These are phyloP conservation scores for Anastatus disparis DNA, from an alignment of 1,140 invertebrate genomes.

Conservation along the genomic window DNA sequence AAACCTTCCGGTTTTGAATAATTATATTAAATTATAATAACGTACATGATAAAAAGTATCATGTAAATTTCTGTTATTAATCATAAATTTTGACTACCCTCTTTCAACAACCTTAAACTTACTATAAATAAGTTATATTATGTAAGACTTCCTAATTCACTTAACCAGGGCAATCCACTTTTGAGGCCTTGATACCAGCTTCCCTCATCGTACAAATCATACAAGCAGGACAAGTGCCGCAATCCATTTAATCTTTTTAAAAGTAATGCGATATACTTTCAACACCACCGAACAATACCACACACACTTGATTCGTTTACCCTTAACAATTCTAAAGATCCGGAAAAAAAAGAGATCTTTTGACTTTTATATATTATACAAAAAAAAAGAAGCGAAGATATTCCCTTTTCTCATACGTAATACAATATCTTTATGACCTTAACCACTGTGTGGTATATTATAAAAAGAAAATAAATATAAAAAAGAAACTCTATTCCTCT, in stretches of 20 bases:
- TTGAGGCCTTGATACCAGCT: too few relatives aligned
- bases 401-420: not conserved
- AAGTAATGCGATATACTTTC: not conserved
- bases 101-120: too few relatives aligned
- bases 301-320: not conserved
- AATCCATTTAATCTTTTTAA: not conserved
- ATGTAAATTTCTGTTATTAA: too few relatives aligned
- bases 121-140: too few relatives aligned
- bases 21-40: too few relatives aligned
- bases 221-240: slow-evolving; percentile 15
- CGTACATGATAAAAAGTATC: too few relatives aligned
- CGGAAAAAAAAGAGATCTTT: slow-evolving; percentile 10
- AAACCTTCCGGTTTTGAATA: too few relatives aligned
- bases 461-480: not conserved
- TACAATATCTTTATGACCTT: not conserved
- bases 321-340: not conserved
- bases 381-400: too few relatives aligned
- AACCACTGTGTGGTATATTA: not conserved
- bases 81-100: too few relatives aligned
- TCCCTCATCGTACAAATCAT: slow-evolving; percentile 11
- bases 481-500: too few relatives aligned
- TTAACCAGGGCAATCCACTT: too few relatives aligned
- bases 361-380: slow-evolving; percentile 11
- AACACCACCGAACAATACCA: not conserved
- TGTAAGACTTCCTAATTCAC: too few relatives aligned